Conservation (phyloP, 2,113 vertebrate species). For the Zosterops japonicus region DNA sequence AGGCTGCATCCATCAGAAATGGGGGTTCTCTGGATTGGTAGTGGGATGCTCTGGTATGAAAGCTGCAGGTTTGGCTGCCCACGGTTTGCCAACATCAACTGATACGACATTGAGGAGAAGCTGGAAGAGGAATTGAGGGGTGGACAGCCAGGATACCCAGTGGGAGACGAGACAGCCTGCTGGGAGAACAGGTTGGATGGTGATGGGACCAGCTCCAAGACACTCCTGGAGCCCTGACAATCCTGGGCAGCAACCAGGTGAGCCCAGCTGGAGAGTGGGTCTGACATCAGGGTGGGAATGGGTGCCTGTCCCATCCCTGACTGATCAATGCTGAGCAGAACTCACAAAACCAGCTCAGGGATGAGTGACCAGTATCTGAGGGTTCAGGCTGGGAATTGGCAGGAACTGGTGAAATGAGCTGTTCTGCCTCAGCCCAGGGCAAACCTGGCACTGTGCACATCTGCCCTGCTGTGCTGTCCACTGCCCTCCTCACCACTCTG, state of each 20-base stretch:
- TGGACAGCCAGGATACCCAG: background rate
- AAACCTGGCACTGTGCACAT: background rate
- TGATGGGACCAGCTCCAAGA: background rate
- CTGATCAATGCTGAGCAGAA: background rate
- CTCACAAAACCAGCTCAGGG: background rate
- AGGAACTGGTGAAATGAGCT: background rate
- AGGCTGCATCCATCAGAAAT: accelerated
- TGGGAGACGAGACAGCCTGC: background rate
- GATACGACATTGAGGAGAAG: background rate
- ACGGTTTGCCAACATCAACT: accelerated
- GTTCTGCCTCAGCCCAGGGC: background rate
- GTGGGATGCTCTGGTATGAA: background rate
- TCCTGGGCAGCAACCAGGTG: background rate
- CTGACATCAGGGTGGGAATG: background rate
- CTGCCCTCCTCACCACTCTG: background rate
- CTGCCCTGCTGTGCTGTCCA: background rate
- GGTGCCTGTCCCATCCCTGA: background rate
- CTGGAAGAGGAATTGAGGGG: background rate
- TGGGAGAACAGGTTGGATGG: background rate
- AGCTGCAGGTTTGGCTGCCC: background rate
- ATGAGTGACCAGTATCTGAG: background rate
- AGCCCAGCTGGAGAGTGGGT: background rate
- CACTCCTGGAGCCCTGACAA: background rate
- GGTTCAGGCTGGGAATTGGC: background rate
- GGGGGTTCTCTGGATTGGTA: background rate